Evolutionary conservation across 2,888 invertebrate genomes (phyloP), one percentile per base, ranked within the genome.

Genomic region (Formica aserva): DNA sequence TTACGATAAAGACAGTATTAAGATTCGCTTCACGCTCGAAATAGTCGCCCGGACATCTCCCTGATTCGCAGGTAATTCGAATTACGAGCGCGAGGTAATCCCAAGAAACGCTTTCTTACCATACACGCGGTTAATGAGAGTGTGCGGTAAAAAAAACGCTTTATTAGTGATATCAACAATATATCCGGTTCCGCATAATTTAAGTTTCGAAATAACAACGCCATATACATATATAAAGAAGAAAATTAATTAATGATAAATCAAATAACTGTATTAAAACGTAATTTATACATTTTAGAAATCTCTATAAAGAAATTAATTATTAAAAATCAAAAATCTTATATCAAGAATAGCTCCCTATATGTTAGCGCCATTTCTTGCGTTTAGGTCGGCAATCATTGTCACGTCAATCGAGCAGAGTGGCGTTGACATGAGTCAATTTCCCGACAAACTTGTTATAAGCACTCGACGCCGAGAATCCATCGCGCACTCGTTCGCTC

Each of bases 371-470:
- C 26, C n/a, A n/a, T 26, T 41, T 22, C 13, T 45, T 11, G n/a
- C 41, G 22, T 22, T 22, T 32, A 18, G 29, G 18, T 55, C 26
- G 8, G 22, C 48, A 18, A 15, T 57, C 55, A 22, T 35, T 71
- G 15, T 60, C 32, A 13, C 69, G 71, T 8, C 32, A 78, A 78
- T 71, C 13, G 22, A 45, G 60, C 18, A 18, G 22, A 9, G 15
- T 75, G 26, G n/a, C 67, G 52, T 22, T 57, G 38, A 77, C 84
- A 83, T 80, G 85, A 86, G 89, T 91, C 87, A 87, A 89, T 87
- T 89, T 90, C 85, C 86, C 87, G 87, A 85, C 62, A 76, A 86
- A 83, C 82, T 85, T 87, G 81, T 87, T 66, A 45, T 35, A 63
- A 75, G 65, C 35, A 45, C 13, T 32, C 60, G 18, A 35, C 72